Conservation (phyloP, 2,797 vertebrate species). For the Phrynocephalus vlangalii region DNA sequence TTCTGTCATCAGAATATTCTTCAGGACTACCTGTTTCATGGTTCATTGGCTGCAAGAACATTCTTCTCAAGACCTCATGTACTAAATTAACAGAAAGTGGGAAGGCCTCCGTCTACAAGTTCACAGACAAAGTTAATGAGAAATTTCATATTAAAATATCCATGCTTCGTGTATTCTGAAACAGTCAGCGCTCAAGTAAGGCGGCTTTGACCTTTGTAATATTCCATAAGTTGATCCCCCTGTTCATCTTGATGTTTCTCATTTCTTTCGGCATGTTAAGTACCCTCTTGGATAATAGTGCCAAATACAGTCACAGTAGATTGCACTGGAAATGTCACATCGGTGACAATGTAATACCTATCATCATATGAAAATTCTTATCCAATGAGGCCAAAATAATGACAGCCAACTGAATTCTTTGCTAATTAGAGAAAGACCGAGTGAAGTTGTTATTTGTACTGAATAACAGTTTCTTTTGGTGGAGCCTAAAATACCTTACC, state of each 20-base stretch:
- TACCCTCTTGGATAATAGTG: constrained; percentile 30
- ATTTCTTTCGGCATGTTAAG: constrained; percentile 54
- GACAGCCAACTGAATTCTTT: background rate
- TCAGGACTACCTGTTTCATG: background rate
- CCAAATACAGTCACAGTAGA: constrained; percentile 40
- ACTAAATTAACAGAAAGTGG: constrained; percentile 33
- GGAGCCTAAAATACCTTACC: background rate
- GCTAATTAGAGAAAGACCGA: constrained; percentile 15
- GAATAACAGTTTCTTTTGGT: constrained; percentile 7
- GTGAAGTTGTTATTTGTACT: background rate
- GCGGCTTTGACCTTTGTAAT: constrained; percentile 66
- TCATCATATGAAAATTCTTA: constrained; percentile 16
- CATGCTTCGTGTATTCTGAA: constrained; percentile 30
- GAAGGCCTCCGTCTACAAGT: constrained; percentile 24
- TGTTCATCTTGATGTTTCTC: constrained; percentile 49
- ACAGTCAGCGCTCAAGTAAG: constrained; percentile 47
- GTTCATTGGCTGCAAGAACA: background rate
- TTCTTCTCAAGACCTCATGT: background rate
- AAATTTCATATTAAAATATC: constrained; percentile 35
- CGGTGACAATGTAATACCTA: constrained; percentile 50
- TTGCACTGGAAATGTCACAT: constrained; percentile 40
- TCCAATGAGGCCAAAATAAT: background rate
- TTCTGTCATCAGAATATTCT: background rate
- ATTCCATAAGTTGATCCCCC: constrained; percentile 46
- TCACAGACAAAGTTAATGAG: constrained; percentile 42